phyloP scores from a whole-genome alignment of 2,113 vertebrate species.

The Enhydra lutris region DNA sequence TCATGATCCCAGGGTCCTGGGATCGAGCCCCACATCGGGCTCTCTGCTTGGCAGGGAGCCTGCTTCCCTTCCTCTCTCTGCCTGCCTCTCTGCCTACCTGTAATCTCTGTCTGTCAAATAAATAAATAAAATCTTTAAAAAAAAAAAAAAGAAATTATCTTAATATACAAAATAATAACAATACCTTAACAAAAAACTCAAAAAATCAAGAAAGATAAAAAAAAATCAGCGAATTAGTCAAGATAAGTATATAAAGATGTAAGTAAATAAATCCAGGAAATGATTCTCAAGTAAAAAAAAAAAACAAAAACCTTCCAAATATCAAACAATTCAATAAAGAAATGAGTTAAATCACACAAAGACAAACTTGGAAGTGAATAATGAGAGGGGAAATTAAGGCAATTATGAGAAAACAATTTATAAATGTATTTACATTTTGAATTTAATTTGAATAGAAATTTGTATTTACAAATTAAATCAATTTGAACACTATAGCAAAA shows the following conservation, averaged over 20 bases:
- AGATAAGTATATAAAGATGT: neutral
- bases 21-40: no score
- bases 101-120: no score
- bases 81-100: no score
- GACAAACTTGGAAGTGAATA: neutral
- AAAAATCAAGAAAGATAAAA: neutral
- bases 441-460: no score
- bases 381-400: neutral
- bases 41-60: no score
- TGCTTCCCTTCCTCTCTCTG: no score
- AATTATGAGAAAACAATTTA: neutral
- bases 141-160: neutral
- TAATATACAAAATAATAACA: neutral
- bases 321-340: neutral
- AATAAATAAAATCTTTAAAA: no score
- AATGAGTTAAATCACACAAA: neutral
- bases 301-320: neutral
- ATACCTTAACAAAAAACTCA: neutral
- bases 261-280: neutral
- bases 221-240: neutral
- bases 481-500: neutral
- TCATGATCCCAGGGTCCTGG: no score
- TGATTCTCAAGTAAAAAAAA: neutral
- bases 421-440: neutral
- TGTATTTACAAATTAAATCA: neutral